A percentile compares a stretch with the other conserved stretches of the same genome.
Conservation (phyloP, 2,113 vertebrate genomes). For the Syngnathus typhle region DNA sequence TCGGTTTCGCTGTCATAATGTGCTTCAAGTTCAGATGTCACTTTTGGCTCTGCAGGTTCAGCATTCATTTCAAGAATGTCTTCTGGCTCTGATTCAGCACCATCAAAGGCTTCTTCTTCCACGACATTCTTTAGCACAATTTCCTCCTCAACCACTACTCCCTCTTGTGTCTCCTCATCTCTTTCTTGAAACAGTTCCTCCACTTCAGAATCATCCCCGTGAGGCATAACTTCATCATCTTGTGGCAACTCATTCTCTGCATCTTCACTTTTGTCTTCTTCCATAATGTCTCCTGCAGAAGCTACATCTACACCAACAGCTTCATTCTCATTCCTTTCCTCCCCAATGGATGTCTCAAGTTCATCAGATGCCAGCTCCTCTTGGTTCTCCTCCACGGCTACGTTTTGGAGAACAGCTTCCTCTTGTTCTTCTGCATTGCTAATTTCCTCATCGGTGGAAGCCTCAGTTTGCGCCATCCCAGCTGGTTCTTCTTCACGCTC, state of each 20-base stretch:
- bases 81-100: constrained; percentile 12
- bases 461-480: not conserved
- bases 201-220: constrained; percentile 7
- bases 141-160: constrained; percentile 14
- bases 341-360: not conserved
- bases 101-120: constrained; percentile 1
- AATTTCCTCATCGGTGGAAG: constrained; percentile 15
- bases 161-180: constrained; percentile 22
- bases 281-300: constrained; percentile 6
- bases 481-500: constrained; percentile 32
- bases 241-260: constrained; percentile 9
- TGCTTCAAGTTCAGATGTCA: constrained; percentile 9
- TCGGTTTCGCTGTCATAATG: not conserved
- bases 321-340: constrained; percentile 13
- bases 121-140: not conserved
- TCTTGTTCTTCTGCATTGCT: constrained; percentile 25
- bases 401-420: constrained; percentile 14
- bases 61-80: not conserved
- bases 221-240: constrained; percentile 7
- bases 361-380: constrained; percentile 24
- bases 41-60: constrained; percentile 13
- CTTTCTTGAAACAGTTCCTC: constrained; percentile 14
- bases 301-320: constrained; percentile 8
- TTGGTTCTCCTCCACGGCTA: constrained; percentile 19
- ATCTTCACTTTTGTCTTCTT: constrained; percentile 10